Base-by-base conservation (phyloP, 2,113 vertebrate species). In the Corydoras sp. region DNA sequence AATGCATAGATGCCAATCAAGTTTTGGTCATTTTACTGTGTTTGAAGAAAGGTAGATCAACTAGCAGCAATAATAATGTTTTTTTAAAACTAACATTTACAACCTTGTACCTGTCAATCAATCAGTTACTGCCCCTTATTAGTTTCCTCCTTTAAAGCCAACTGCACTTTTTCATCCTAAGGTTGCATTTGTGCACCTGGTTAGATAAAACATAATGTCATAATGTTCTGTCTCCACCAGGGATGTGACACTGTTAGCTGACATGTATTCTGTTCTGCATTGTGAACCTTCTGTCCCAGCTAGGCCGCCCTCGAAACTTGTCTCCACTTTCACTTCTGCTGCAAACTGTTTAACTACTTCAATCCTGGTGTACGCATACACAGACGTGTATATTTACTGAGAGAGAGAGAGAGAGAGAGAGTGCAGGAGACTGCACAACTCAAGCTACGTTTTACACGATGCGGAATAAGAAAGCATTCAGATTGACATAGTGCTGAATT, bases 251-350 rank as follows among this genome's bases (percentile, higher is more conserved):
- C 64, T 81, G 84, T 82, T 72, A 72, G 61, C 72, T 77, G 56
- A 77, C 68, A 68, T 35, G 64, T 18, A 1, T 85, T 84, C 79
- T 80, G 49, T 71, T 83, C 81, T 85, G 85, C 86, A 86, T 70
- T 86, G 85, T 74, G 80, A 78, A 83, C 75, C 73, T 71, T 72
- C 78, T 81, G 85, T 89, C 83, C 86, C 86, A 81, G 76, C 76
- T 82, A 86, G 85, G 87, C 85, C 83, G 77, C 79, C 61, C 70
- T 79, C 78, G 72, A 81, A 81, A 77, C 77, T 82, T 72, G 68
- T 81, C 85, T 80, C 76, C 72, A 80, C 72, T 77, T 76, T 80
- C 54, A 65, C 78, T 71, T 70, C 72, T 80, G 65, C 78, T 77
- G 75, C 78, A 80, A 75, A 71, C 65, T 64, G 56, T 9, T 77